Conservation (phyloP, 2,113 vertebrate genomes). For the Aptenodytes forsteri region DNA sequence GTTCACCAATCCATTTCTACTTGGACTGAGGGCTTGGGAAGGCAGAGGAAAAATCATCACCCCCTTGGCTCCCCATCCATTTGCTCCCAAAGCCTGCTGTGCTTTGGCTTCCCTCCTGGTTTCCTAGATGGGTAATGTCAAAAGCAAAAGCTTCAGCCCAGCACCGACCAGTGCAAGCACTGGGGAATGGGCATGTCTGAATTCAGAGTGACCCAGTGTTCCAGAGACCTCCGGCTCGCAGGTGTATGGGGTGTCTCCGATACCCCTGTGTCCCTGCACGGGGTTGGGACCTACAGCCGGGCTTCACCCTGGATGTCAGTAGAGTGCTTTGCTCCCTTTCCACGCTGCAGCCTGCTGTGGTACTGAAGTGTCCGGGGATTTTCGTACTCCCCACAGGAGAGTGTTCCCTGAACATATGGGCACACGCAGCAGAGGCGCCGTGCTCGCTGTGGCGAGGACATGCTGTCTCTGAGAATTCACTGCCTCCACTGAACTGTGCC, state of each 20-base stretch:
- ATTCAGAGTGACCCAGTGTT: background rate
- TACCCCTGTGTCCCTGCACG: background rate
- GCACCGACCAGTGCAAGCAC: background rate
- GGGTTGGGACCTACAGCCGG: background rate
- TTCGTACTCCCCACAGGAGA: background rate
- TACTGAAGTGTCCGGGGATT: background rate
- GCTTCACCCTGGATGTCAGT: background rate
- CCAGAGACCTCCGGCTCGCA: too few relatives aligned
- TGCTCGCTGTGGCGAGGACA: fast-evolving
- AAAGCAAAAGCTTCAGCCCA: background rate
- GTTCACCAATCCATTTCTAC: background rate
- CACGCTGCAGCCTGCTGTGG: background rate
- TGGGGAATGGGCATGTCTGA: background rate
- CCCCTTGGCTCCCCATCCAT: background rate
- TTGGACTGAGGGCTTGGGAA: background rate
- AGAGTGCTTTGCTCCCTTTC: background rate
- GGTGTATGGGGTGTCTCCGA: too few relatives aligned
- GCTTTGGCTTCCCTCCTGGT: background rate
- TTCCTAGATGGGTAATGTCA: background rate
- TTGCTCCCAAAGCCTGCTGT: background rate
- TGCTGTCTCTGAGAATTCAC: background rate
- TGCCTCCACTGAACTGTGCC: background rate
- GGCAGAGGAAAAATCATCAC: background rate
- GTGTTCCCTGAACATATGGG: background rate
- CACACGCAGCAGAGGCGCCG: background rate